Evolutionary conservation across 2,113 vertebrate species (phyloP).

Genomic region (Asarcornis scutulata): DNA sequence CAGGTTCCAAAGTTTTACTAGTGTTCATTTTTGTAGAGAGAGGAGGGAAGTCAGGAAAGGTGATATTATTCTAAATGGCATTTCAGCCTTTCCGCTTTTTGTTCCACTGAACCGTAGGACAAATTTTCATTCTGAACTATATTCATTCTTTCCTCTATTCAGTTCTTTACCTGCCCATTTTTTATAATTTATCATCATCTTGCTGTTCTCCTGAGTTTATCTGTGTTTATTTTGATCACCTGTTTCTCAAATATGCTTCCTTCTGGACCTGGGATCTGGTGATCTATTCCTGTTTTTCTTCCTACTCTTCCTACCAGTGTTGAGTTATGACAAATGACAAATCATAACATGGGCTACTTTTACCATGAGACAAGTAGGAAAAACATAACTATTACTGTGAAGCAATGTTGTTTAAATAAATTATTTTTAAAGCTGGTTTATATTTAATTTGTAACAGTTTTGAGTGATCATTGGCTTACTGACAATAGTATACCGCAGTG

Average conservation of each 20-base stretch:
- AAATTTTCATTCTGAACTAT: neutral
- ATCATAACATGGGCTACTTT: neutral
- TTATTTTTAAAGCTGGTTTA: neutral
- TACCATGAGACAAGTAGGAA: neutral
- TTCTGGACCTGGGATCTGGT: neutral
- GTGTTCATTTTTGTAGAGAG: neutral
- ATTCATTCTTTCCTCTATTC: neutral
- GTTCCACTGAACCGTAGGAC: neutral
- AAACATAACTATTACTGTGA: neutral
- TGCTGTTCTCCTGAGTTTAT: neutral
- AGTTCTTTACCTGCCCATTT: neutral
- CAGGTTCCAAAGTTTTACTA: neutral
- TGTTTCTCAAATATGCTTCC: neutral
- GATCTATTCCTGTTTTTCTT: neutral
- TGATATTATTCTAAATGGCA: neutral
- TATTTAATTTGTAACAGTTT: neutral
- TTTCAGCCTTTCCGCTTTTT: neutral
- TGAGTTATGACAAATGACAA: neutral
- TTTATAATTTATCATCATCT: neutral
- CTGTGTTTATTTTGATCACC: neutral
- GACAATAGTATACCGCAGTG: conserved; percentile 4
- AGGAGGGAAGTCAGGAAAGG: neutral
- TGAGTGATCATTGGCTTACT: conserved; percentile 3
- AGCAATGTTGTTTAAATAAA: neutral
- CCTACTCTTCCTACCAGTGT: neutral